Base-by-base conservation (phyloP, 2,888 invertebrate species). In the Caenorhabditis sulstoni region DNA sequence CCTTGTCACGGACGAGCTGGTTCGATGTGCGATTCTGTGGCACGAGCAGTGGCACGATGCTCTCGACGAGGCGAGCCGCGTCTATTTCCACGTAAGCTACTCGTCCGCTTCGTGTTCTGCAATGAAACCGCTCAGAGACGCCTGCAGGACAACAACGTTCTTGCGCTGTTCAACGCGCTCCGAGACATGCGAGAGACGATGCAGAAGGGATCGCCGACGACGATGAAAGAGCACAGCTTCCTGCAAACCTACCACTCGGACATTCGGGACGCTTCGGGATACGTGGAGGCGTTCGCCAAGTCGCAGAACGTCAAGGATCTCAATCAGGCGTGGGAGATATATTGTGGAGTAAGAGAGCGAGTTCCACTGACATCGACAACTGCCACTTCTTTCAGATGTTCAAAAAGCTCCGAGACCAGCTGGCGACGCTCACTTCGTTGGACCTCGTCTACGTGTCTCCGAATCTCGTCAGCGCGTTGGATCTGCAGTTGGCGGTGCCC, bases 11-110 rank as follows among this genome's bases (percentile, higher is more conserved):
- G 97, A 98, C 88, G 99, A 99, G 91, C 92, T 99, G 58, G 98
- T 99, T 74, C 93, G 89, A 65, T 89, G 89, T 57, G 98, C 99
- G 1, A 99, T 99, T 84, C 92, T 99, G 18, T 99, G 99, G 99
- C 98, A 99, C 90, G 99, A 99, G 91, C 94, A 97, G 89, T 99
- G 99, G 99, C 96, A 98, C 90, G 99, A 99, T 91, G 98, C 97
- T 0, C 91, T 99, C 20, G 92, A 92, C 85, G 88, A 90, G 44
- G 90, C 90, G 20, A 87, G 87, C 52, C 80, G 86, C 9, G 81
- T 98, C 11, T 99, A 96, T 91, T 99, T 98, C 91, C 97, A 96
- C 0, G 98, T 84, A 29, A 20, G 79, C 22, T 22, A 16, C 16
- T 18, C 16, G n/a, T n/a, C 16, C 16, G 18, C n/a, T 47, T 47